Percentiles rank a stretch among this genome's conserved stretches.
phyloP scores from a whole-genome alignment of 2,888 invertebrate genomes.

The Byasa hedistus region DNA sequence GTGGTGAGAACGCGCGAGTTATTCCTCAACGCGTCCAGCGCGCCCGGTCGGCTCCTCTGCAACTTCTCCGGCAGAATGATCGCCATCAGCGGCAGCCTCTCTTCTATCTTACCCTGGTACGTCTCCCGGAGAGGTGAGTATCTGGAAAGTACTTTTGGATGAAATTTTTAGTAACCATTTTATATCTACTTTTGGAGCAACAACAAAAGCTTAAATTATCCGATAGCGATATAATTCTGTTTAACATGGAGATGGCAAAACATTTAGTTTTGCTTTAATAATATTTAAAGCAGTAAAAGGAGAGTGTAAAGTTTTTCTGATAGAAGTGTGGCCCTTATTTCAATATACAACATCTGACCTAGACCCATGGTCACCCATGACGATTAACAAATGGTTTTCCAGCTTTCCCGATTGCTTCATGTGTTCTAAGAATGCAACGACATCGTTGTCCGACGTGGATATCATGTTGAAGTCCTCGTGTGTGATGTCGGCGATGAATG shows the following conservation, averaged over 20 bases:
- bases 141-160: conserved; percentile 27
- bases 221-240: background rate
- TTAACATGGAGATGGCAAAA: background rate
- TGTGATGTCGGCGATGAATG: conserved; percentile 91
- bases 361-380: conserved; percentile 96
- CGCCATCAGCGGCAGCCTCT: conserved; percentile 92
- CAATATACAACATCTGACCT: conserved; percentile 64
- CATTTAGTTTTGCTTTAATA: no score
- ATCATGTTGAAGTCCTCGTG: conserved; percentile 91
- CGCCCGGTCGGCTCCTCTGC: conserved; percentile 78
- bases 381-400: conserved; percentile 78
- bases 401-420: conserved; percentile 83
- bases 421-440: conserved; percentile 81
- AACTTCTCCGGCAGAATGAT: conserved; percentile 87
- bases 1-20: conserved; percentile 87
- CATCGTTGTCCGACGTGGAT: conserved; percentile 86
- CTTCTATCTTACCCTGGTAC: conserved; percentile 87
- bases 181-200: no score
- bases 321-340: no score
- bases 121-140: conserved; percentile 36
- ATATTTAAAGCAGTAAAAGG: no score
- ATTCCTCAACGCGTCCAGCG: conserved; percentile 79
- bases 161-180: no score
- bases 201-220: background rate
- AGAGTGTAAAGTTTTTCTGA: no score